Evolutionary conservation across 2,113 vertebrate species (phyloP).

Genomic region (Tauraco erythrolophus): DNA sequence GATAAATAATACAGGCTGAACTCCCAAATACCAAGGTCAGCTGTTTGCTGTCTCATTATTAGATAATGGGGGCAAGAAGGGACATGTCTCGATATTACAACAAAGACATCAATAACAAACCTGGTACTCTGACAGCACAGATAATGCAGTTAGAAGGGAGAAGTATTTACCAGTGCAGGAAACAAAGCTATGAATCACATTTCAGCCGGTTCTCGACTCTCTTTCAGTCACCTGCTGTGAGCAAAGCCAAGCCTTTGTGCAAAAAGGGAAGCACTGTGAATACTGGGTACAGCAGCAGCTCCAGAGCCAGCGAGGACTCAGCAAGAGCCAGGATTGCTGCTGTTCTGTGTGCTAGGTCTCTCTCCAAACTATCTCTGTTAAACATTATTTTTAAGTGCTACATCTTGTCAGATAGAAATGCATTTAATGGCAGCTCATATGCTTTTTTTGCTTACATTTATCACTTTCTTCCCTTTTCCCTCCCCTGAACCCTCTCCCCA

Average conservation of each 20-base stretch:
- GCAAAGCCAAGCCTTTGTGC: not conserved
- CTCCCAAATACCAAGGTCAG: not conserved
- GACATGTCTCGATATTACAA: not conserved
- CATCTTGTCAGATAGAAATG: not conserved
- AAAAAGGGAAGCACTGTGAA: not conserved
- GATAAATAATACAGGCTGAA: not conserved
- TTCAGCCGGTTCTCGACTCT: not conserved
- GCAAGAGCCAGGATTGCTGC: not conserved
- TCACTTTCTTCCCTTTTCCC: not conserved
- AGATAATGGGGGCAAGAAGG: not conserved
- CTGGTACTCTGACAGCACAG: not conserved
- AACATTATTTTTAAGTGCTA: not conserved
- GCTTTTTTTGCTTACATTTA: not conserved
- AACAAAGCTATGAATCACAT: not conserved
- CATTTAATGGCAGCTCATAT: not conserved
- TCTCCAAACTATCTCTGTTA: not conserved
- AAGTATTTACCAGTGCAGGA: not conserved
- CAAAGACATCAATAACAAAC: not conserved
- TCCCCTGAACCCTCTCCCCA: not conserved
- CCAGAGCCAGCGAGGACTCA: not conserved
- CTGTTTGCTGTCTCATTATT: not conserved
- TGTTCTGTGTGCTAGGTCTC: not conserved
- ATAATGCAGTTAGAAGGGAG: not conserved
- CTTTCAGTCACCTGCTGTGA: not conserved
- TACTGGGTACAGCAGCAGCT: not conserved